A percentile compares a stretch with the other conserved stretches of the same genome.
Evolutionary conservation across 2,113 vertebrate genomes (phyloP).

Genomic region (Chaetops frenatus): DNA sequence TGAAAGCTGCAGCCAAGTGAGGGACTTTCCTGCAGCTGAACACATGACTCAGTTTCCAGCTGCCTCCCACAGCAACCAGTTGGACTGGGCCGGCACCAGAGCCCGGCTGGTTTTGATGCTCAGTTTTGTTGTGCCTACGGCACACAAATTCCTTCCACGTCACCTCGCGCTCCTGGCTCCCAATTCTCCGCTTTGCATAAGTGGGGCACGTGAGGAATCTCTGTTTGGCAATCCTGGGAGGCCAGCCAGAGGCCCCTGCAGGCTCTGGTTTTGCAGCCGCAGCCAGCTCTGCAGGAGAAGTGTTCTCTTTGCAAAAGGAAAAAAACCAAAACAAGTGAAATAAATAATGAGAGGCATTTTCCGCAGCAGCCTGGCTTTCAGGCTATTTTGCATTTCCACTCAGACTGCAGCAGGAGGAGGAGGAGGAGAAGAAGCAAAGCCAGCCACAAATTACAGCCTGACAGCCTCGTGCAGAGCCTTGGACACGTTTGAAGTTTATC

Average conservation of each 20-base stretch:
- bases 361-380: background rate
- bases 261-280: background rate
- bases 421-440: background rate
- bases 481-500: background rate
- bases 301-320: background rate
- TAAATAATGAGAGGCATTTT: background rate
- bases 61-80: background rate
- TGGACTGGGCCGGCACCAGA: background rate
- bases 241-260: constrained; percentile 30
- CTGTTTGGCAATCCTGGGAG: background rate
- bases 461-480: background rate
- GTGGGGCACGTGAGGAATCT: background rate
- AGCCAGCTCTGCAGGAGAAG: background rate
- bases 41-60: background rate
- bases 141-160: background rate
- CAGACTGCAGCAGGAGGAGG: background rate
- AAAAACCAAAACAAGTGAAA: background rate
- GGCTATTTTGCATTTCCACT: background rate
- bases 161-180: background rate
- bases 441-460: constrained; percentile 11
- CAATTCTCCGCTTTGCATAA: background rate
- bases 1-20: background rate
- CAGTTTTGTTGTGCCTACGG: background rate
- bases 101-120: background rate
- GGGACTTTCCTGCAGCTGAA: background rate